These are phyloP conservation scores for Cantharis rufa DNA, from an alignment of 2,888 invertebrate genomes.

Conservation along the genomic window DNA sequence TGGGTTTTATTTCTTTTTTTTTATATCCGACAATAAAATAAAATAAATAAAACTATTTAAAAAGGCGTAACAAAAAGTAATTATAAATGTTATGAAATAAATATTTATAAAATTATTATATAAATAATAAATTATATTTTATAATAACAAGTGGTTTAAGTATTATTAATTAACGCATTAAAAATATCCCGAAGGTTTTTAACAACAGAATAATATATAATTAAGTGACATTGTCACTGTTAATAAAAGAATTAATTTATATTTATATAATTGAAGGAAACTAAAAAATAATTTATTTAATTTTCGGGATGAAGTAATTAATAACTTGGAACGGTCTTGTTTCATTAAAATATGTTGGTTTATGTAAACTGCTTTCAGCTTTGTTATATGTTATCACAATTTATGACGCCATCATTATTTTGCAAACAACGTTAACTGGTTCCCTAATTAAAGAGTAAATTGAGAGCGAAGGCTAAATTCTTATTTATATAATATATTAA, in stretches of 20 bases:
- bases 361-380: conserved; percentile 25
- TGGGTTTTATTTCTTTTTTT: not conserved
- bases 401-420: conserved; percentile 48
- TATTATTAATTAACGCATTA: not conserved
- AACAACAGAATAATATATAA: not conserved
- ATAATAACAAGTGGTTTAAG: not conserved
- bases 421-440: conserved; percentile 47
- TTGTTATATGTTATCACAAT: conserved; percentile 29
- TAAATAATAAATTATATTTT: not conserved
- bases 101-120: not conserved
- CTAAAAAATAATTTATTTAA: conserved; percentile 5
- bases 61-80: not conserved
- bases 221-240: not conserved
- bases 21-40: not conserved
- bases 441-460: conserved; percentile 50
- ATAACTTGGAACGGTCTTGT: conserved; percentile 27
- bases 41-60: not conserved
- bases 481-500: conserved; percentile 43
- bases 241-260: not conserved
- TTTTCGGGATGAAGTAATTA: conserved; percentile 23
- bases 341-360: conserved; percentile 30
- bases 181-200: not conserved
- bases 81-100: not conserved
- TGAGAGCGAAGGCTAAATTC: conserved; percentile 47
- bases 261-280: not conserved